Conservation (phyloP, 2,888 invertebrate species). For the Caenorhabditis doughertyi region DNA sequence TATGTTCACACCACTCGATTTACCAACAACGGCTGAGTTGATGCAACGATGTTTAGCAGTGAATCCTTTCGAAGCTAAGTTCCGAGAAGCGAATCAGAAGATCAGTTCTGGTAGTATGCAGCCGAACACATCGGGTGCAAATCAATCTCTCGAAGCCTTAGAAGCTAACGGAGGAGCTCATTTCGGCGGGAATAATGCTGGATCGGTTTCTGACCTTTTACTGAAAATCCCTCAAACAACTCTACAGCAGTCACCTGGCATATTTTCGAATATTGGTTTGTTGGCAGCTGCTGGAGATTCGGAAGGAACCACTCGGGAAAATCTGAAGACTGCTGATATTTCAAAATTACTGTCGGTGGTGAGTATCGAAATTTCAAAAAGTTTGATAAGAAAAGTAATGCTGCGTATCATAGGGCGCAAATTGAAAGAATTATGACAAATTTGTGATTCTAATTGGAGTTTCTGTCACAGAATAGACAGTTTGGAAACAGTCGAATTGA, state of each 20-base stretch:
- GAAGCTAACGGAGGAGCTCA: constrained; percentile 73
- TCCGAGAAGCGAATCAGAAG: constrained; percentile 81
- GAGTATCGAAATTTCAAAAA: too few relatives aligned
- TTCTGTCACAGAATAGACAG: not conserved
- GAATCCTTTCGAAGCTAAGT: constrained; percentile 81
- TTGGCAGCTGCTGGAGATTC: constrained; percentile 72
- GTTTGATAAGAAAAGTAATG: too few relatives aligned
- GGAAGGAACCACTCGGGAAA: constrained; percentile 71
- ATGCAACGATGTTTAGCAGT: constrained; percentile 81
- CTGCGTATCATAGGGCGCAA: not conserved
- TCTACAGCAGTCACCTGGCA: constrained; percentile 76
- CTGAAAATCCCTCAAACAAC: constrained; percentile 65
- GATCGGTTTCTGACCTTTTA: constrained; percentile 52
- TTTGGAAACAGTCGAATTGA: not conserved
- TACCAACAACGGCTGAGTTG: constrained; percentile 81
- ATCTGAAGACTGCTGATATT: constrained; percentile 72
- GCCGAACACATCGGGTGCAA: constrained; percentile 54
- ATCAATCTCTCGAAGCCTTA: constrained; percentile 63
- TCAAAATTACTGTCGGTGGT: constrained; percentile 62
- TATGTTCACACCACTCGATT: constrained; percentile 69
- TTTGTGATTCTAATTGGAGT: constrained; percentile 20
- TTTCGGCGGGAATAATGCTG: constrained; percentile 55
- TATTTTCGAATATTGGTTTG: constrained; percentile 79
- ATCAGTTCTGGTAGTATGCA: constrained; percentile 64
- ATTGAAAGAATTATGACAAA: constrained; percentile 17